A percentile compares a stretch with the other conserved stretches of the same genome.
phyloP scores from a whole-genome alignment of 2,797 vertebrate genomes.

The Hozukius guyotensis region DNA sequence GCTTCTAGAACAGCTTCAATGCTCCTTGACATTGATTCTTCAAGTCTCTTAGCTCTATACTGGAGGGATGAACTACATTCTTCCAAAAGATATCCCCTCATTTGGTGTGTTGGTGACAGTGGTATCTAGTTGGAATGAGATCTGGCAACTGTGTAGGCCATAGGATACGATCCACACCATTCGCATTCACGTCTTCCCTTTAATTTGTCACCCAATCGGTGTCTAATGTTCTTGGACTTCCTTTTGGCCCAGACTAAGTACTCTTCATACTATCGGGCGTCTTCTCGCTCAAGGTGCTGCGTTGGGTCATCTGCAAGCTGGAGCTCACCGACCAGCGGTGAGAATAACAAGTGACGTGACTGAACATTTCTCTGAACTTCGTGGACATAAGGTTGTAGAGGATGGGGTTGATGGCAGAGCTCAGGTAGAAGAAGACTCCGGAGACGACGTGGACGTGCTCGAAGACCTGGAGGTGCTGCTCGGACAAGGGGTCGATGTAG shows the following conservation, averaged over 20 bases:
- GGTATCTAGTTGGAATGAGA: neutral
- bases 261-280: neutral
- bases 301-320: slow-evolving; percentile 71
- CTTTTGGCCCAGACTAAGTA: neutral
- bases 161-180: neutral
- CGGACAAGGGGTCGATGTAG: slow-evolving; percentile 81
- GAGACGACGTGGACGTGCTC: slow-evolving; percentile 88
- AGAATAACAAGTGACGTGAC: slow-evolving; percentile 79
- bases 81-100: neutral
- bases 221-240: neutral
- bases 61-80: neutral
- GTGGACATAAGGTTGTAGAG: slow-evolving; percentile 96
- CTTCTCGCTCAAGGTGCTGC: slow-evolving; percentile 79
- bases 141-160: neutral
- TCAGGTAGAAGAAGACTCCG: slow-evolving; percentile 91
- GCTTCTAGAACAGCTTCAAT: neutral
- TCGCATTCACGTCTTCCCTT: neutral
- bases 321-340: slow-evolving; percentile 43
- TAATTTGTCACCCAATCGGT: neutral
- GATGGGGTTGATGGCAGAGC: slow-evolving; percentile 90
- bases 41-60: neutral
- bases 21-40: neutral
- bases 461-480: slow-evolving; percentile 77
- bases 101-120: neutral
- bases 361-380: slow-evolving; percentile 91